phyloP scores from a whole-genome alignment of 2,113 vertebrate species.

The Cromileptes altivelis region DNA sequence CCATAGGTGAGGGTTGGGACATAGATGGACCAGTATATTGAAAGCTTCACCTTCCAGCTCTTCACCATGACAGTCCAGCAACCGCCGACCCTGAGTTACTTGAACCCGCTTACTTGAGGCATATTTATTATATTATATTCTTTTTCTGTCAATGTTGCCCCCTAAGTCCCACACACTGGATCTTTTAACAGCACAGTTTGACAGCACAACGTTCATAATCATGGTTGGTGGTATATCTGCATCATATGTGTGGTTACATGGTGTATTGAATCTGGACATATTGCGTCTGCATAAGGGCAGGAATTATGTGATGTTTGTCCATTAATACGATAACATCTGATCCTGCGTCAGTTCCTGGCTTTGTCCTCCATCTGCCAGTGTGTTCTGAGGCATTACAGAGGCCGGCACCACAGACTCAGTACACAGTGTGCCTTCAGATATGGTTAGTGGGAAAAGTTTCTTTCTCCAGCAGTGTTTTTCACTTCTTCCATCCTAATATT shows the following conservation, averaged over 20 bases:
- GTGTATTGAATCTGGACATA: background rate
- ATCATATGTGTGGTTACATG: background rate
- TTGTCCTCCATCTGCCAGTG: conserved; percentile 46
- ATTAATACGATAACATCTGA: conserved; percentile 34
- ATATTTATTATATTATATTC: no score
- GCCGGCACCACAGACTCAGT: conserved; percentile 2
- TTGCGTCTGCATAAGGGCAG: background rate
- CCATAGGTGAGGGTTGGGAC: no score
- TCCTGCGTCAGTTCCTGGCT: conserved; percentile 27
- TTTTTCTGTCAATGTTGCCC: no score
- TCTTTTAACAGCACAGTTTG: no score
- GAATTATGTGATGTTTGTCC: conserved; percentile 14
- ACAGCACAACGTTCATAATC: background rate
- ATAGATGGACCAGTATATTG: no score
- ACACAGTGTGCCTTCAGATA: conserved; percentile 18
- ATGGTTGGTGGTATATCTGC: background rate
- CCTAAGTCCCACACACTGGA: no score
- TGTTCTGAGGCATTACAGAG: conserved; percentile 14
- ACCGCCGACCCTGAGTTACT: no score
- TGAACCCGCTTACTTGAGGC: no score
- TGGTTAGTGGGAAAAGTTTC: background rate
- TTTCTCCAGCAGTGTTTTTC: background rate
- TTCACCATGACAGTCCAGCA: no score
- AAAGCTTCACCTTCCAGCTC: no score
- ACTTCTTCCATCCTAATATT: background rate